Base-by-base conservation (phyloP, 2,113 vertebrate species). In the Macaca fascicularis region DNA sequence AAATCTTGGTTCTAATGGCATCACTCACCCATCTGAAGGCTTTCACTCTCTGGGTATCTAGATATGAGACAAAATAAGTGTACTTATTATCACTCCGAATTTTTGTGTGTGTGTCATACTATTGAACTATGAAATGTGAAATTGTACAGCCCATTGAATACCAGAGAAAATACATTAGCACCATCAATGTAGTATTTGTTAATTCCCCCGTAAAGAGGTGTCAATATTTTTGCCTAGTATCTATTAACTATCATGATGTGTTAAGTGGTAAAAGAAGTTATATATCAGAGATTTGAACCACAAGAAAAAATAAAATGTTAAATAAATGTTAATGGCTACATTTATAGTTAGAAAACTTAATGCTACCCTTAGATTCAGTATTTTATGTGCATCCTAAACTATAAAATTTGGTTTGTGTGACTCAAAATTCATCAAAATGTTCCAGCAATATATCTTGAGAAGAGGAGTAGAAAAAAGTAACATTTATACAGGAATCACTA, bases 271-370 rank as follows among this genome's bases (percentile, higher is more conserved):
- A 85, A 95, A 90, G 52, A 86, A 89, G 5, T 67, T 92, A 35
- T n/a, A 64, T 11, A 38, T 55, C 35, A 84, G 67, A 76, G 27
- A 90, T 84, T 85, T 90, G 81, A 85, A 82, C 43, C 32, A 87
- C 27, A 95, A 83, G n/a, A n/a, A 87, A 35, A 61, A 74, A 50
- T 14, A 69, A 80, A 78, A 93, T 5, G 40, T n/a, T 70, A 76
- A 81, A 25, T 64, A 2, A 61, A 81, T 88, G 69, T 64, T 89
- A 79, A 61, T 93, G 48, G 22, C 57, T 5, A 80, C 38, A 38
- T 85, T 95, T 86, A 96, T 38, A 75, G 78, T 76, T 83, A 90
- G 76, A 74, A 93, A 74, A 10, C 30, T 93, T 40, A 93, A 12
- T 30, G 17, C 20, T 59, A 50, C 27, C 57, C 25, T 38, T 70